phyloP scores from a whole-genome alignment of 2,797 vertebrate genomes.

The Rhinella marina region DNA sequence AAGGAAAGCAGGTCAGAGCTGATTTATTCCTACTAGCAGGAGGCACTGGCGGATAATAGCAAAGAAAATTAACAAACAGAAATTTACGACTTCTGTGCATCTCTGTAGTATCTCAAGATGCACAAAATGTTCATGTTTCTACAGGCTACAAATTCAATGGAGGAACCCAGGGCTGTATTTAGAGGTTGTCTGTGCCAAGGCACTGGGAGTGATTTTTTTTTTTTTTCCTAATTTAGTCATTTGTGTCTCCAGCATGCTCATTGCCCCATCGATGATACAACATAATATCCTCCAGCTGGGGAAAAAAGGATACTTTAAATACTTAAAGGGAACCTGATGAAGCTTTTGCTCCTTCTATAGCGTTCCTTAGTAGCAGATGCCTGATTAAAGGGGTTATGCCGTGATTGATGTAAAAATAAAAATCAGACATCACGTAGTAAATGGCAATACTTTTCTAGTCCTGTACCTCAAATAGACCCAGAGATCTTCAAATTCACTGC shows the following conservation, averaged over 20 bases:
- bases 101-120: slow-evolving; percentile 24
- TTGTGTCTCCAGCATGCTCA: background rate
- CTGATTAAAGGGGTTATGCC: no score
- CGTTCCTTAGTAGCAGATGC: no score
- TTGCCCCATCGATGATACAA: background rate
- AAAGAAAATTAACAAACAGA: slow-evolving; percentile 33
- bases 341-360: no score
- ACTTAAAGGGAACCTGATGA: background rate
- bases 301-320: background rate
- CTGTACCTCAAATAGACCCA: no score
- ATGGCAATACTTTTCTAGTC: no score
- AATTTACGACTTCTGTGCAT: slow-evolving; percentile 34
- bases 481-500: no score
- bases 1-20: slow-evolving; percentile 40
- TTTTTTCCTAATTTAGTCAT: background rate
- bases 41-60: slow-evolving; percentile 43
- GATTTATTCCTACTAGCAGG: slow-evolving; percentile 42
- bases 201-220: background rate
- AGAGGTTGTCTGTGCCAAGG: background rate
- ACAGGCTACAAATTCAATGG: background rate
- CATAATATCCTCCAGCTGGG: background rate
- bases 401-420: no score
- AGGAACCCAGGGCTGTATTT: background rate
- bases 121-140: background rate
- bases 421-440: no score